A percentile compares a stretch with the other conserved stretches of the same genome.
phyloP scores from a whole-genome alignment of 1,140 invertebrate genomes.

The Drosophila ficusphila region DNA sequence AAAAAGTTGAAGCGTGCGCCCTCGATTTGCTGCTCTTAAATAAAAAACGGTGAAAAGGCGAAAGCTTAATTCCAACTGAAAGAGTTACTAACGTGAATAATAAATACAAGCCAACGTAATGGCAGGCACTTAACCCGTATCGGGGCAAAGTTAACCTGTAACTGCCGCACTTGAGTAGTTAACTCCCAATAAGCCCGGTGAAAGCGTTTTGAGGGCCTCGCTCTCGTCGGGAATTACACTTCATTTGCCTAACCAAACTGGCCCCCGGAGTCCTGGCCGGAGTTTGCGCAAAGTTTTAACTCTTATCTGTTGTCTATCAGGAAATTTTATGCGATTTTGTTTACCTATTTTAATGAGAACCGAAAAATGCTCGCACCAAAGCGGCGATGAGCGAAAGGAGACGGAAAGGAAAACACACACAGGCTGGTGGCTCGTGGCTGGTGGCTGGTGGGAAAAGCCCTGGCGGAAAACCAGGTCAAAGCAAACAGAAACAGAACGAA shows the following conservation, averaged over 20 bases:
- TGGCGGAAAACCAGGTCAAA: conserved; percentile 75
- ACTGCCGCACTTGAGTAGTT: conserved; percentile 47
- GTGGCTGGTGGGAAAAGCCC: conserved; percentile 41
- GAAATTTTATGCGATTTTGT: conserved; percentile 80
- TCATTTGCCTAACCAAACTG: conserved; percentile 70
- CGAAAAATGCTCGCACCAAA: conserved; percentile 66
- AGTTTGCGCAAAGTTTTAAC: conserved; percentile 77
- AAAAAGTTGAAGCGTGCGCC: too few species aligned
- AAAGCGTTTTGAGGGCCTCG: conserved; percentile 27
- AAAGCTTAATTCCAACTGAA: not conserved
- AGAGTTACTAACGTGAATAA: conserved; percentile 12
- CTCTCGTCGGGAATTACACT: conserved; percentile 51
- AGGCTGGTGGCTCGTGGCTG: conserved; percentile 41
- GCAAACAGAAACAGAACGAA: conserved; percentile 78
- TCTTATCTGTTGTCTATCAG: conserved; percentile 80
- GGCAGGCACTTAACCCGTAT: conserved; percentile 42
- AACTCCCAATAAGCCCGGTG: conserved; percentile 41
- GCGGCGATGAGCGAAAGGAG: conserved; percentile 26
- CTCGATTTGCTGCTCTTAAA: not conserved
- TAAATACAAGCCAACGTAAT: conserved; percentile 22
- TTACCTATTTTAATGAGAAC: conserved; percentile 81
- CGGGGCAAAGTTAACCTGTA: conserved; percentile 27
- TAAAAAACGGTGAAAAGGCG: not conserved
- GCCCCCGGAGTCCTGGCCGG: conserved; percentile 16
- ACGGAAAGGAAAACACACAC: conserved; percentile 41